Conservation (phyloP, 35 echinoderm and acorn worm species). For the Heliocidaris erythrogramma region DNA sequence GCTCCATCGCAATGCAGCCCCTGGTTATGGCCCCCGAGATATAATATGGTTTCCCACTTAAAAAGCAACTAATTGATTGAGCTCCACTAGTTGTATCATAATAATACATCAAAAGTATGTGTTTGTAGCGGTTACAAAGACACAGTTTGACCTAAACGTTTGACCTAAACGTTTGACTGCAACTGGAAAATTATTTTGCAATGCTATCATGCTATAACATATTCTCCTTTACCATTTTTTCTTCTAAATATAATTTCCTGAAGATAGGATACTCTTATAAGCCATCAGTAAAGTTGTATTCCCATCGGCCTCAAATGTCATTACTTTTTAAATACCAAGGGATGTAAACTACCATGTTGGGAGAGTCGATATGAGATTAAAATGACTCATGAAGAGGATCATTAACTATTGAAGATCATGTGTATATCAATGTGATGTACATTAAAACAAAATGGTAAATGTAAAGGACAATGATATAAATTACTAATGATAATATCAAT, state of each 20-base stretch:
- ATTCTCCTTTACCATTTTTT: neutral
- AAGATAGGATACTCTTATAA: no score
- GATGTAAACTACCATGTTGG: no score
- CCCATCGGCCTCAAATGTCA: no score
- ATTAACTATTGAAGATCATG: no score
- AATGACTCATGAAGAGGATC: no score
- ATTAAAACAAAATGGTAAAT: no score
- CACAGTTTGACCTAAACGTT: neutral
- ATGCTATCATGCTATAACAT: neutral
- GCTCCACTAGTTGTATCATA: neutral
- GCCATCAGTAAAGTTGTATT: no score
- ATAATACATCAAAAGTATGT: neutral
- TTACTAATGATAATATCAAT: neutral
- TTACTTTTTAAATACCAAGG: no score
- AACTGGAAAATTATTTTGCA: neutral
- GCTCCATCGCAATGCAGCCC: neutral
- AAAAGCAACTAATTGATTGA: neutral
- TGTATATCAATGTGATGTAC: no score
- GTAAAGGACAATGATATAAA: no score
- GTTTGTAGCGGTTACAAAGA: neutral
- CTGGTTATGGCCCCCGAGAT: neutral
- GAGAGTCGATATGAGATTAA: no score
- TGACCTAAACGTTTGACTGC: neutral
- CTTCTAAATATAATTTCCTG: no score
- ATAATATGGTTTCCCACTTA: neutral